Evolutionary conservation across 2,113 vertebrate genomes (phyloP), one percentile per base, ranked within the genome.

Genomic region (Oreotragus oreotragus): DNA sequence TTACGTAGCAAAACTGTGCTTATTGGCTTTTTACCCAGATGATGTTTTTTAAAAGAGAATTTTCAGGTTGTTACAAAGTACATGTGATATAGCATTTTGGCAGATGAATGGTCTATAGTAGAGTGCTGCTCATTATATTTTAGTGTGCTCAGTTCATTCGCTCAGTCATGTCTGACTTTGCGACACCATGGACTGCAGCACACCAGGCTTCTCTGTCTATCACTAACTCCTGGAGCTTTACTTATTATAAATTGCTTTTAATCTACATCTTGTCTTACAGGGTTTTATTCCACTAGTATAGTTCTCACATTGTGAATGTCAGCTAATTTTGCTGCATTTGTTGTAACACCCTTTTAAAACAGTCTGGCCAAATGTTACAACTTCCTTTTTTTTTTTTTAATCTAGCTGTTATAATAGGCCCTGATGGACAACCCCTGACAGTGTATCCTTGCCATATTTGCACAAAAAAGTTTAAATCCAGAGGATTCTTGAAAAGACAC

Each of bases 371-470:
- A 96, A 98, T 99, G 84, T 98, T 89, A 96, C 92, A 96, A 96
- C 97, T 88, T 87, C 28, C 87, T 9, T 80, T 80, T 19, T 80
- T 19, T 80, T 96, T 55, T 88, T 33, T 62, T 95, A 66, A 58
- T 94, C 87, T 99, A 99, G 99, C 99, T 99, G 99, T 99, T 97
- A 99, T 99, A 98, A 99, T 99, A 96, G 99, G 99, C 98, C 99
- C 99, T 77, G 99, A 99, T 96, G 99, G 99, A 90, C 99, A 99
- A 99, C 99, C 99, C 90, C 98, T 99, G 99, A 99, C 99, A 17
- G 99, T 99, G 97, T 99, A 99, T 98, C 99, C 99, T 91, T 99
- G 99, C 98, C 99, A 99, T 98, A 99, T 99, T 99, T 99, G 99
- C 98, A 99, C 99, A 88, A 99, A 99, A 99, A 99, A 99, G 99